phyloP scores from a whole-genome alignment of 2,797 vertebrate genomes.

The Tragopan temminckii region DNA sequence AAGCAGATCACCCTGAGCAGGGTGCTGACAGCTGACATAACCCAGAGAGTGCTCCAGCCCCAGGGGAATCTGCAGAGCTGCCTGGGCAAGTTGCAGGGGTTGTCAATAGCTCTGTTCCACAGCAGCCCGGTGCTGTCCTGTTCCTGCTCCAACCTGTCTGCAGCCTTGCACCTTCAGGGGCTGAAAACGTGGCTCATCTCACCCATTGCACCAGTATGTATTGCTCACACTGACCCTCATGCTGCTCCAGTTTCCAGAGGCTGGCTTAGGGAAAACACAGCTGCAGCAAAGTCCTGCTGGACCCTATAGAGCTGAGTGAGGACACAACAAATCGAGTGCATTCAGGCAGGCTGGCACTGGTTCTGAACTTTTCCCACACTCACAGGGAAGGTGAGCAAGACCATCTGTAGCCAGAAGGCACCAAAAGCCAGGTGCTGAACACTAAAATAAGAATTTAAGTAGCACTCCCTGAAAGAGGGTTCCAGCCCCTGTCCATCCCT shows the following conservation, averaged over 20 bases:
- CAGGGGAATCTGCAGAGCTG: fast-evolving
- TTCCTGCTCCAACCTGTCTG: neutral
- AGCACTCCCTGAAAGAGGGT: neutral
- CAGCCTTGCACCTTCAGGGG: neutral
- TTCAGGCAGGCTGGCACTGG: too few relatives aligned
- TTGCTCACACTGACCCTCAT: neutral
- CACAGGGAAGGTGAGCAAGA: neutral
- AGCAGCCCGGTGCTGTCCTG: fast-evolving
- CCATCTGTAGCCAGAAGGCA: neutral
- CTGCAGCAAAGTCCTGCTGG: neutral
- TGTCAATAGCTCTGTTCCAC: neutral
- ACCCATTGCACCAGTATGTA: neutral
- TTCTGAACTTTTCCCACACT: neutral
- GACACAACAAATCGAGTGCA: neutral
- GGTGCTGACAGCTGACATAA: neutral
- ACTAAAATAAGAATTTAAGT: neutral
- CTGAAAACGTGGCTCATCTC: neutral
- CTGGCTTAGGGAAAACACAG: neutral
- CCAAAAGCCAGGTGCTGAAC: neutral
- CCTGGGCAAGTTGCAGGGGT: neutral
- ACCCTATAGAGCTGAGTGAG: neutral
- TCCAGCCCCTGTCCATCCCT: neutral
- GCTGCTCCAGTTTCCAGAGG: neutral
- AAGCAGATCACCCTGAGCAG: neutral
- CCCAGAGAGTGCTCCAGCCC: neutral